phyloP scores from a whole-genome alignment of 2,888 invertebrate genomes.

The Ochlodes sylvanus region DNA sequence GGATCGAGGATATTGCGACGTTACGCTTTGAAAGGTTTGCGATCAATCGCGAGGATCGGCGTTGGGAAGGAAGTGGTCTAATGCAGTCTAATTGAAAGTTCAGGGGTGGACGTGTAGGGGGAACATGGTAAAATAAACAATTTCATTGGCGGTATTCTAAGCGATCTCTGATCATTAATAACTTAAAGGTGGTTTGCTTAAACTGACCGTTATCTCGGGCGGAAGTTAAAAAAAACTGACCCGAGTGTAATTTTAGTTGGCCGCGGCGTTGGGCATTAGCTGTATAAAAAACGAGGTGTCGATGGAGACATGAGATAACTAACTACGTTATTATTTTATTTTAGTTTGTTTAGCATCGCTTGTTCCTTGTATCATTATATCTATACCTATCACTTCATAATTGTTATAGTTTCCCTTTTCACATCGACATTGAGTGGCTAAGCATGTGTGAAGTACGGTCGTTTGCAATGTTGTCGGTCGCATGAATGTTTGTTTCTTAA shows the following conservation, averaged over 20 bases:
- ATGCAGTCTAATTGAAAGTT: constrained; percentile 73
- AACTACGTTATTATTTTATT: constrained; percentile 72
- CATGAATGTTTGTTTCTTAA: no score
- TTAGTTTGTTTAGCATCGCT: constrained; percentile 65
- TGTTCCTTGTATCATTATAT: constrained; percentile 37
- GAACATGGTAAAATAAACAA: constrained; percentile 56
- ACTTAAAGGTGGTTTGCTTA: constrained; percentile 70
- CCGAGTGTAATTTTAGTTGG: constrained; percentile 56
- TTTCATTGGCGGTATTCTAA: constrained; percentile 62
- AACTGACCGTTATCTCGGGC: constrained; percentile 75
- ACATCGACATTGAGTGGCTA: constrained; percentile 20
- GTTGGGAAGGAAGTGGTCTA: constrained; percentile 66
- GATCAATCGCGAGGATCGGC: constrained; percentile 56
- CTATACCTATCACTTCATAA: constrained; percentile 28
- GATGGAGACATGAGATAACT: constrained; percentile 74
- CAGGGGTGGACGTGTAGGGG: constrained; percentile 51
- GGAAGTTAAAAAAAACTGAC: constrained; percentile 77
- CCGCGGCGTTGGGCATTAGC: constrained; percentile 67
- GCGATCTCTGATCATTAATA: constrained; percentile 66
- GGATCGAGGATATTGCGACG: constrained; percentile 70
- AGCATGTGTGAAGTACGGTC: constrained; percentile 22
- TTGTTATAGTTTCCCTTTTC: constrained; percentile 25
- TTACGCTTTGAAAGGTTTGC: constrained; percentile 58
- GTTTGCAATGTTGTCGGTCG: neutral
- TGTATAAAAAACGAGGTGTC: constrained; percentile 75